Evolutionary conservation across 2,797 vertebrate species (phyloP), one percentile per base, ranked within the genome.

Genomic region (Sebastiscus albofasciatus): DNA sequence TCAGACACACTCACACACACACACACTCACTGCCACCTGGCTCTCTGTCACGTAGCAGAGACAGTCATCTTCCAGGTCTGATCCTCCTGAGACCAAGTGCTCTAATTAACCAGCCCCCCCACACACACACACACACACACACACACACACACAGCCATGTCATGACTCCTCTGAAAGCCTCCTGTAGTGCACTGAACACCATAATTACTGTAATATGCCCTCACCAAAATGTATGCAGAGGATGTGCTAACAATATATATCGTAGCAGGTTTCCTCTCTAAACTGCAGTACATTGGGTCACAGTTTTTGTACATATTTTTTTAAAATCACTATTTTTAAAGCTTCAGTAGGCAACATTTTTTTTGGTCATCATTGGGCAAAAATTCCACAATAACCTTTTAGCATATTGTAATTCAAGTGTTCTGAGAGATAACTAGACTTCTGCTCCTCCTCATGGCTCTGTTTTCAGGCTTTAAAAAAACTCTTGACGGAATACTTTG

Each of bases 81-180:
- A 92, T 90, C 90, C 92, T 86, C 88, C 84, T 81, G 90, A 85
- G 88, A 87, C 88, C 85, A 85, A 92, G 80, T 87, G 87, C 86
- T 91, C 87, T 90, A 88, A 93, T 91, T 93, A 93, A 85, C 26
- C 58, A 79, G 55, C 70, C 10, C 6, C 54, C 68, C 64, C 66
- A 58, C 71, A 8, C 75, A 75, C 78, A 59, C 39, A 72, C 71
- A 73, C 82, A 75, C 77, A 46, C 77, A 75, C 81, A 77, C 79
- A 75, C 27, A 8, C 13, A 83, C 39, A 66, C 60, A 68, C 66
- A 13, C 75, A 83, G 72, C 61, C 66, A 27, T 80, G 76, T 55
- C 80, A 76, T 33, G 78, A 68, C 71, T 87, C 66, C 52, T 55
- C 75, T 84, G 60, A 74, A 85, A 84, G 65, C 73, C 81, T 90